These are phyloP conservation scores for Halichoerus grypus DNA, from an alignment of 2,113 vertebrate species.

Conservation along the genomic window DNA sequence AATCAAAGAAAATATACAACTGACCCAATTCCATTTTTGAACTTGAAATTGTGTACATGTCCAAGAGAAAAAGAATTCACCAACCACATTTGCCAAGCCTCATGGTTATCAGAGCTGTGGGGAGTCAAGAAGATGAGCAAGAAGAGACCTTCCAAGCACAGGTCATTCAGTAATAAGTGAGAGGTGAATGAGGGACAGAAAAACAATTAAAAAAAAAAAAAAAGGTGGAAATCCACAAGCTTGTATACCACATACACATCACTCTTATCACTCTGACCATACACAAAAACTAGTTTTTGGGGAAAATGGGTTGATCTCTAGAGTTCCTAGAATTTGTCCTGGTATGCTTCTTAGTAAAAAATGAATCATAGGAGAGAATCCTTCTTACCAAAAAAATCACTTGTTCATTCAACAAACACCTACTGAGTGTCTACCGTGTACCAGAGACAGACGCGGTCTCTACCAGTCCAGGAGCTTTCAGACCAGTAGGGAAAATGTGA, in stretches of 20 bases:
- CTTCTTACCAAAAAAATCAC: not conserved
- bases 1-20: not conserved
- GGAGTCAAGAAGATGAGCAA: not conserved
- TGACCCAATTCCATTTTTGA: not conserved
- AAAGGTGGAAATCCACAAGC: not conserved
- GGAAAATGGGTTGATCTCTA: too few relatives aligned
- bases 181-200: not conserved
- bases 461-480: not conserved
- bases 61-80: slow-evolving; percentile 29
- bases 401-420: not conserved
- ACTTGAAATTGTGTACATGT: not conserved
- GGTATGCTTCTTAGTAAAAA: slow-evolving; percentile 15
- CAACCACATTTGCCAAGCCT: not conserved
- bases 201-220: not conserved
- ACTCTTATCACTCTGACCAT: not conserved
- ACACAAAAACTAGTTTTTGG: not conserved
- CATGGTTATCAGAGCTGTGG: not conserved
- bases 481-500: not conserved
- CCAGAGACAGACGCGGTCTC: not conserved
- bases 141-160: not conserved
- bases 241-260: not conserved
- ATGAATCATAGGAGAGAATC: not conserved
- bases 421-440: not conserved
- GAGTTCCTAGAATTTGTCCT: not conserved
- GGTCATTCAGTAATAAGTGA: not conserved